Evolutionary conservation across 2,113 vertebrate genomes (phyloP).

Genomic region (Isurus oxyrinchus): DNA sequence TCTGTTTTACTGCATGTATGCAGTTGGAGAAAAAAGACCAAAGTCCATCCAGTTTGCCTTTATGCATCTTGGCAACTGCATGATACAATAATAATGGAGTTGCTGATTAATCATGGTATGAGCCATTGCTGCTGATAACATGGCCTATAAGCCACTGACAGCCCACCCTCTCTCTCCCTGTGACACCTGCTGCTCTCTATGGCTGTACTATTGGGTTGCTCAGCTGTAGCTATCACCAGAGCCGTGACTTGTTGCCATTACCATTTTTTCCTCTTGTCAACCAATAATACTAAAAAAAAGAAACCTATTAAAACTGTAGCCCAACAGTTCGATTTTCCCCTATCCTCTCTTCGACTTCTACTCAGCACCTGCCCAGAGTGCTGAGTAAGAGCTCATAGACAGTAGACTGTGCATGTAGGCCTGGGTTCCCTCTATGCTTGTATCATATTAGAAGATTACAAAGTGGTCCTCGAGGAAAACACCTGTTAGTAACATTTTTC

Average conservation of each 20-base stretch:
- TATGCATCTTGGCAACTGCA: neutral
- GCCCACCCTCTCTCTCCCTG: neutral
- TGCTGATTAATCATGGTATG: neutral
- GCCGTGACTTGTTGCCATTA: neutral
- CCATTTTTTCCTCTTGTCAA: neutral
- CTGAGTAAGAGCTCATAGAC: neutral
- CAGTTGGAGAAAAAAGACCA: neutral
- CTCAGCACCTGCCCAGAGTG: neutral
- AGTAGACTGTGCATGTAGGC: neutral
- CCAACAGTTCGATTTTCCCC: neutral
- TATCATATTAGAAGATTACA: neutral
- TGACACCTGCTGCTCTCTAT: neutral
- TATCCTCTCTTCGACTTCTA: neutral
- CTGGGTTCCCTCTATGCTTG: neutral
- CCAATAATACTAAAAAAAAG: neutral
- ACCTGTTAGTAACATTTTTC: neutral
- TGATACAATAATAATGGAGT: neutral
- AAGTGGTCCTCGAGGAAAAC: neutral
- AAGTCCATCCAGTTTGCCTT: neutral
- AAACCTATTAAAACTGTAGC: neutral
- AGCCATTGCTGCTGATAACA: neutral
- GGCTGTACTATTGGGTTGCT: neutral
- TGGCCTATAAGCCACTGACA: neutral
- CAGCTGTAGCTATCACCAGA: neutral
- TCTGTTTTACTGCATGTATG: neutral